Evolutionary conservation across 2,888 invertebrate species (phyloP).

Genomic region (Zhuqinia jingwanae): DNA sequence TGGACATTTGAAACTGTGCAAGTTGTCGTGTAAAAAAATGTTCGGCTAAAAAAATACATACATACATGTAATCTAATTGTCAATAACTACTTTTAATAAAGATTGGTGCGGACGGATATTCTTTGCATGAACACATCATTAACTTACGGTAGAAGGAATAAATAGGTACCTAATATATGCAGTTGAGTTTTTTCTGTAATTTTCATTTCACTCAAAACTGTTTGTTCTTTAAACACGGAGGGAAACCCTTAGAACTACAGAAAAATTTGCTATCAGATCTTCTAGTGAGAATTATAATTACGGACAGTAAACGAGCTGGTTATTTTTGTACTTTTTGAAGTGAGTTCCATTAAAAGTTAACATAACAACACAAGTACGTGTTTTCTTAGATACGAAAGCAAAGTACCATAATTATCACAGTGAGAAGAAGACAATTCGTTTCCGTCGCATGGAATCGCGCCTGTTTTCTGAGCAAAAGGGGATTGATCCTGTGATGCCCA

Average conservation of each 20-base stretch:
- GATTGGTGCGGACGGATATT: conserved; percentile 5
- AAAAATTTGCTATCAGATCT: conserved; percentile 31
- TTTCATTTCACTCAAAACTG: background rate
- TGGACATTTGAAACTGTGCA: background rate
- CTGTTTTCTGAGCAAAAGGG: conserved; percentile 32
- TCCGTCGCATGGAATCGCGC: conserved; percentile 63
- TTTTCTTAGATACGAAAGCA: background rate
- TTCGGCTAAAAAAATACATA: background rate
- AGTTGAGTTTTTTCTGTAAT: conserved; percentile 1
- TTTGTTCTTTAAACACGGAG: background rate
- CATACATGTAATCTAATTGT: background rate
- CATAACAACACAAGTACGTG: conserved; percentile 38
- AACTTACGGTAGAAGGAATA: background rate
- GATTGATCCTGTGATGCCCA: conserved; percentile 6
- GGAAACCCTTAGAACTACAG: background rate
- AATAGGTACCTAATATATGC: background rate
- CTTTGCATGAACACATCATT: conserved; percentile 21
- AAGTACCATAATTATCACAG: conserved; percentile 58
- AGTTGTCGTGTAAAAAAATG: background rate
- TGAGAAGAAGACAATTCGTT: conserved; percentile 59
- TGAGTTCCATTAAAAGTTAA: conserved; percentile 6
- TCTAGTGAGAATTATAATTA: conserved; percentile 42
- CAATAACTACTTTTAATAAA: background rate
- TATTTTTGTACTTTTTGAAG: no score
- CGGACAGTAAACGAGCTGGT: conserved; percentile 18